Percentiles rank a stretch among this genome's conserved stretches.
Evolutionary conservation across 2,888 invertebrate species (phyloP).

Genomic region (Aleiodes testaceus): DNA sequence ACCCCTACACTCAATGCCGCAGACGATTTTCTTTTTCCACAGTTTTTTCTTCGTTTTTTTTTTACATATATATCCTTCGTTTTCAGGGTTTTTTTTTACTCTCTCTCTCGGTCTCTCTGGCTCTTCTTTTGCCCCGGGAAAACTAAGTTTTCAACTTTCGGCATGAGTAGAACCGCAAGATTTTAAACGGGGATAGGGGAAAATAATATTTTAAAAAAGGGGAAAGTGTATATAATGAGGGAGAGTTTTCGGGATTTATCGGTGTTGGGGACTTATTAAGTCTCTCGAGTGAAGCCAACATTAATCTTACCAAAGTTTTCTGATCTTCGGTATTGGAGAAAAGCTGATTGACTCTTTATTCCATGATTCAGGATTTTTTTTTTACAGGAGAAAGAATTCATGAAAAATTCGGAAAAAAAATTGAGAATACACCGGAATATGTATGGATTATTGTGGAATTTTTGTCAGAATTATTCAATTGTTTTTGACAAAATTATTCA

Average conservation of each 20-base stretch:
- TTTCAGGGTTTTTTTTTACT: background rate
- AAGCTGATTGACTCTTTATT: background rate
- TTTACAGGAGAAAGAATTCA: no score
- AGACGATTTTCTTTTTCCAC: conserved; percentile 16
- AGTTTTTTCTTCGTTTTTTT: background rate
- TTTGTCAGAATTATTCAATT: background rate
- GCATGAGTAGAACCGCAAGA: conserved; percentile 31
- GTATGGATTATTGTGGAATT: background rate
- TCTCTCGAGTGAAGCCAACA: conserved; percentile 67
- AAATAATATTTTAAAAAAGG: conserved; percentile 1
- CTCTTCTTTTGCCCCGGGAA: conserved; percentile 40
- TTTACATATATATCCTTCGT: background rate
- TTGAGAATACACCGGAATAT: no score
- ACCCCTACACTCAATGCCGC: conserved; percentile 30
- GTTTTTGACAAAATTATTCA: conserved; percentile 13
- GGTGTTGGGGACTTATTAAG: conserved; percentile 68
- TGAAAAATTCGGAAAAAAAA: background rate
- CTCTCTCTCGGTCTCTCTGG: conserved; percentile 21
- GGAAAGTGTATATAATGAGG: conserved; percentile 24
- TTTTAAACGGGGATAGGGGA: conserved; percentile 34
- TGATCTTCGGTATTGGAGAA: no score
- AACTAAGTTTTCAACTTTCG: conserved; percentile 52
- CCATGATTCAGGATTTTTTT: no score
- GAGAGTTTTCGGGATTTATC: conserved; percentile 66
- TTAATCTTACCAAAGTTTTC: conserved; percentile 58